Percentiles rank a stretch among this genome's conserved stretches.
These are phyloP conservation scores for Dasypolia templi DNA, from an alignment of 2,888 invertebrate species.

Conservation along the genomic window DNA sequence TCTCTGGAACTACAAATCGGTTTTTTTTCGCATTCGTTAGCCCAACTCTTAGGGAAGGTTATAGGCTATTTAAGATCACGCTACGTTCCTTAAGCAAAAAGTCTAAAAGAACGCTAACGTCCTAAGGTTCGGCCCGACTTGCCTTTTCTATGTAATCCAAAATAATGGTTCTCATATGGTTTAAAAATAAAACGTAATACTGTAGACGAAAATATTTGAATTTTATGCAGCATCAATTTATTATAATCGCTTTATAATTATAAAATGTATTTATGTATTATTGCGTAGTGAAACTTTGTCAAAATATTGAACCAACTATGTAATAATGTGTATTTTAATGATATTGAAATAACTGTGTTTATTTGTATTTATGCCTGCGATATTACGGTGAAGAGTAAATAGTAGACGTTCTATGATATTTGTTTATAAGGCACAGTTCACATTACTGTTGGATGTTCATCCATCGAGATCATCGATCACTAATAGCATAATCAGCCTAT, in stretches of 20 bases:
- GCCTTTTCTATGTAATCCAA: no score
- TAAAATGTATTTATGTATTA: neutral
- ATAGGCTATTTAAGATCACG: no score
- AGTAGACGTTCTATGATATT: conserved; percentile 4
- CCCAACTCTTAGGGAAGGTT: no score
- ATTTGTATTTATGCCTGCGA: conserved; percentile 33
- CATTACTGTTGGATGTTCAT: neutral
- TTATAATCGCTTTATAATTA: neutral
- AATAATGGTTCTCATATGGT: no score
- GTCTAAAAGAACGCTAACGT: no score
- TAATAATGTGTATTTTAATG: conserved; percentile 18
- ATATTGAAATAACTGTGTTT: conserved; percentile 34
- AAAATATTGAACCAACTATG: conserved; percentile 19
- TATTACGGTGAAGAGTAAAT: conserved; percentile 34
- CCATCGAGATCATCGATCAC: no score
- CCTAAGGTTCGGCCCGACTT: no score
- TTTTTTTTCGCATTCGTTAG: no score
- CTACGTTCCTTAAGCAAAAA: no score
- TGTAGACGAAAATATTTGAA: neutral
- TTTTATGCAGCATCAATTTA: neutral
- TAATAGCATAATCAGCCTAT: no score
- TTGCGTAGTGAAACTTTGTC: neutral
- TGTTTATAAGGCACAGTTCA: neutral
- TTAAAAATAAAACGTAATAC: no score
- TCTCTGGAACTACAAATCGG: no score